Base-by-base conservation (phyloP, 2,797 vertebrate species). In the Myripristis jacobus region DNA sequence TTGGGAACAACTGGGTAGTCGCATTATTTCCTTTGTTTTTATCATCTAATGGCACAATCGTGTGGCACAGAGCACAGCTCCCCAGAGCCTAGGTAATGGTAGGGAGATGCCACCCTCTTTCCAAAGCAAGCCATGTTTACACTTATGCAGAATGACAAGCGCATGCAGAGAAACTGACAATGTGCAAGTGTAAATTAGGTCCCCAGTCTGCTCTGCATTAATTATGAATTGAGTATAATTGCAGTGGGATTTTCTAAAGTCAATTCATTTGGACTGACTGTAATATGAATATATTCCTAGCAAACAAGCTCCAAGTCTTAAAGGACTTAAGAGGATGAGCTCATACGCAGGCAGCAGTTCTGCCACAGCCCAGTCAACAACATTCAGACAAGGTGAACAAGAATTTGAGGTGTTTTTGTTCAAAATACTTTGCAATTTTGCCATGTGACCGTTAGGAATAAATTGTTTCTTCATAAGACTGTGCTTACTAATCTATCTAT, bases 181-280 rank as follows among this genome's bases (percentile, higher is more conserved):
- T 85, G 90, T 85, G 91, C 88, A 87, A 89, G 88, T 93, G 89
- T 93, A 94, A 93, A 93, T 93, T 91, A 93, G 91, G 91, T 93
- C 93, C 92, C 91, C 89, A 92, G 91, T 85, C 92, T 91, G 86
- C 86, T 86, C 70, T 27, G 68, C 93, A 94, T 94, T 93, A 93
- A 94, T 94, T 94, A 94, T 93, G 89, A 94, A 94, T 94, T 88
- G 90, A 87, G 82, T 87, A 80, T 94, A 94, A 94, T 93, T 93
- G 92, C 90, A 18, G 72, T 89, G 93, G 92, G 92, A 93, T 92
- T 92, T 90, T 83, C 86, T 90, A 88, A 91, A 92, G 92, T 92
- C 90, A 88, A 90, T 88, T 91, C 85, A 85, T 89, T 91, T 90
- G 90, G 91, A 88, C 91, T 86, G 84, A 91, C 84, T 85, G 81